Evolutionary conservation across 2,113 vertebrate genomes (phyloP).

Genomic region (Orycteropus afer): DNA sequence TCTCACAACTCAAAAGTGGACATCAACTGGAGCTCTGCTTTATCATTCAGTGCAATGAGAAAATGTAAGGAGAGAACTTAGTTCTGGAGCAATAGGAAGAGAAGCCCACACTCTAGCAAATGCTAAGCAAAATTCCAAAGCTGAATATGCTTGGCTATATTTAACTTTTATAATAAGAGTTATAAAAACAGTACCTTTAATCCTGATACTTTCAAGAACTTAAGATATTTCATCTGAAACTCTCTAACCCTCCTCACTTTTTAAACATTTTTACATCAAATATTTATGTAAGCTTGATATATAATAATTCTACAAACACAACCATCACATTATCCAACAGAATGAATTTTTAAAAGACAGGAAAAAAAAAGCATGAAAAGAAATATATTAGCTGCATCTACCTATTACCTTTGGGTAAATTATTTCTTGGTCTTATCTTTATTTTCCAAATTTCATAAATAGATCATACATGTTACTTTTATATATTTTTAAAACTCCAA

Average conservation of each 20-base stretch:
- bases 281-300: not conserved
- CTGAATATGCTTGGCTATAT: not conserved
- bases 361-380: not conserved
- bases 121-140: not conserved
- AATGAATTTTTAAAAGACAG: not conserved
- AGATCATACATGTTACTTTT: not conserved
- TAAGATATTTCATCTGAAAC: not conserved
- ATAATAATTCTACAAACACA: not conserved
- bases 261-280: not conserved
- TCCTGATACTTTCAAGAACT: not conserved
- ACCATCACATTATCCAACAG: not conserved
- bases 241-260: not conserved
- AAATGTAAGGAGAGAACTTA: not conserved
- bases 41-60: not conserved
- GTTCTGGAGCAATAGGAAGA: not conserved
- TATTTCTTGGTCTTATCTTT: not conserved
- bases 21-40: not conserved
- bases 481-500: not conserved
- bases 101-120: not conserved
- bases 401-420: not conserved
- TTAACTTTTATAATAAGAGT: not conserved
- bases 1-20: not conserved
- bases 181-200: not conserved
- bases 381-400: not conserved
- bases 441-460: conserved; percentile 16